Evolutionary conservation across 1,140 invertebrate species (phyloP).

Genomic region (Eupristina koningsbergeri): DNA sequence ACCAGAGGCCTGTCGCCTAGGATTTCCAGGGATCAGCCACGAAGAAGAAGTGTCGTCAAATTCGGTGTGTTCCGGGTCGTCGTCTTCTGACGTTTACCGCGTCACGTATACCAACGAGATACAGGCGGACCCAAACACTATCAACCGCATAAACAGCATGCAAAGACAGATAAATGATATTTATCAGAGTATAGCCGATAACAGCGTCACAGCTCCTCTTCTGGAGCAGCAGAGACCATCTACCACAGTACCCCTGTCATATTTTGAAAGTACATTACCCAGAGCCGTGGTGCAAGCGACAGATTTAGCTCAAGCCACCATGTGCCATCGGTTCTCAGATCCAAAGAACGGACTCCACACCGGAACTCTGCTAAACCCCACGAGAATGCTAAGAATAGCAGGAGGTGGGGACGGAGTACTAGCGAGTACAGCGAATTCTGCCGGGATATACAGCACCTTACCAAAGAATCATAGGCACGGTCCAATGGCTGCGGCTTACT

Average conservation of each 20-base stretch:
- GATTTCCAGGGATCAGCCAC: constrained; percentile 72
- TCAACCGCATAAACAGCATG: constrained; percentile 68
- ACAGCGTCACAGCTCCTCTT: constrained; percentile 25
- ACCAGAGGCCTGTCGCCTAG: constrained; percentile 53
- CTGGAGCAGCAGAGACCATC: constrained; percentile 34
- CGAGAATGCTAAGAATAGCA: constrained; percentile 61
- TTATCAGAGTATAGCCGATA: constrained; percentile 70
- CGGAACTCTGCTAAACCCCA: constrained; percentile 33
- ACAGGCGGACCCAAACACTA: constrained; percentile 60
- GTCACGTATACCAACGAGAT: constrained; percentile 43
- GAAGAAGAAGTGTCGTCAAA: constrained; percentile 52
- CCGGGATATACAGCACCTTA: constrained; percentile 48
- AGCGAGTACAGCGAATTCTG: constrained; percentile 56
- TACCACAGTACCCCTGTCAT: constrained; percentile 55
- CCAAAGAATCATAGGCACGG: constrained; percentile 60
- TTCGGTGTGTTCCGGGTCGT: constrained; percentile 17
- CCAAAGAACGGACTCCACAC: constrained; percentile 13
- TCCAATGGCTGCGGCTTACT: constrained; percentile 53
- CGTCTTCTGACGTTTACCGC: constrained; percentile 39
- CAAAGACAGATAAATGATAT: constrained; percentile 69
- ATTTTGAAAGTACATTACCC: constrained; percentile 61
- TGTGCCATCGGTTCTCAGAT: neutral
- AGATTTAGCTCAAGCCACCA: neutral
- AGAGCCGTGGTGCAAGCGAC: constrained; percentile 21
- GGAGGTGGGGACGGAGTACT: constrained; percentile 53